Conservation (phyloP, 2,888 invertebrate species). For the Zelleria hepariella region DNA sequence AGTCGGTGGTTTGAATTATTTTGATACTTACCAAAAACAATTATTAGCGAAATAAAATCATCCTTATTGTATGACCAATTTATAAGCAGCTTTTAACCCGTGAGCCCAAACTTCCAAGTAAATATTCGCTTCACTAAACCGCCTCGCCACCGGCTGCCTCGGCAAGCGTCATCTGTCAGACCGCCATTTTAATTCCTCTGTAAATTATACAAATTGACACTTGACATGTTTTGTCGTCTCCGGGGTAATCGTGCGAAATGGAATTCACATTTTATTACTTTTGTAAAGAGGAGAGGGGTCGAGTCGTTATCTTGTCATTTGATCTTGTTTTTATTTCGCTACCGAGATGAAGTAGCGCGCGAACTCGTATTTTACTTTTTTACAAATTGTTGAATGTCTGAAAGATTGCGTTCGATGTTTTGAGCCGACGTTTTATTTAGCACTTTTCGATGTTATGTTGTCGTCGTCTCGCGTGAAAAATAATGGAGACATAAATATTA, state of each 20-base stretch:
- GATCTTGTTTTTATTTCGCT: conserved; percentile 19
- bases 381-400: conserved; percentile 7
- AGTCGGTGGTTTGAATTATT: not conserved
- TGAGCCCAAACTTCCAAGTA: not conserved
- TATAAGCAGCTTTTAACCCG: not conserved
- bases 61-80: too few relatives aligned
- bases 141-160: conserved; percentile 7
- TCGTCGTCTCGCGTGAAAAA: conserved; percentile 56
- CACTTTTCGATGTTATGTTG: conserved; percentile 45
- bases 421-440: conserved; percentile 7
- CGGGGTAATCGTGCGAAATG: conserved; percentile 56
- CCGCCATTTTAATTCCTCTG: conserved; percentile 56
- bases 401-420: conserved; percentile 8
- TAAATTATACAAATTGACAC: conserved; percentile 65
- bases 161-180: conserved; percentile 56
- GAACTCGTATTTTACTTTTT: not conserved
- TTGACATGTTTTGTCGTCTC: conserved; percentile 67
- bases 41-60: too few relatives aligned
- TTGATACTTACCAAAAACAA: too few relatives aligned
- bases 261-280: conserved; percentile 49
- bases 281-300: conserved; percentile 30
- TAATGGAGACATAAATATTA: conserved; percentile 66
- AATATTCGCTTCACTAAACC: not conserved
- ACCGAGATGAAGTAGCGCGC: conserved; percentile 6
- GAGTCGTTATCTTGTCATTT: conserved; percentile 23